Conservation (phyloP, 2,888 invertebrate species). For the Hypercompe scribonia region DNA sequence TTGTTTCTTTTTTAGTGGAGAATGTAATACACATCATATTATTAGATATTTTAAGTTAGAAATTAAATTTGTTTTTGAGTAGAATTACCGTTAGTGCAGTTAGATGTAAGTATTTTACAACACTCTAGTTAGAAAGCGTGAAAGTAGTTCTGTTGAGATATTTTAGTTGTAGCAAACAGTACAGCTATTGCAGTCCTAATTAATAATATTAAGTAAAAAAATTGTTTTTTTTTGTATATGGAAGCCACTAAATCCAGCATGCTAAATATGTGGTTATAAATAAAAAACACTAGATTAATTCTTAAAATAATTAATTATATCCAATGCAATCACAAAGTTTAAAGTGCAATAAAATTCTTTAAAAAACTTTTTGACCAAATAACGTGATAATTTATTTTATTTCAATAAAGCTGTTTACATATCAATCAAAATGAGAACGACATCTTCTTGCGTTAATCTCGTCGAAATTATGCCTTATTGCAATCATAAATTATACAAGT, state of each 20-base stretch:
- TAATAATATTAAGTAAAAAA: not conserved
- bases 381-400: constrained; percentile 15
- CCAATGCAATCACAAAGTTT: constrained; percentile 12
- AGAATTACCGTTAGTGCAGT: not conserved
- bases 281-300: not conserved
- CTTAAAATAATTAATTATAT: not conserved
- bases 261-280: not conserved
- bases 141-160: not conserved
- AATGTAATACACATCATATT: not conserved
- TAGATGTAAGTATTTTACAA: not conserved
- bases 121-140: constrained; percentile 1
- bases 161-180: not conserved
- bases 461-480: constrained; percentile 4
- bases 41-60: not conserved
- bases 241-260: not conserved
- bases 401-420: constrained; percentile 3
- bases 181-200: not conserved
- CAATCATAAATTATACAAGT: constrained; percentile 3
- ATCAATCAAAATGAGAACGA: constrained; percentile 17
- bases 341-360: constrained; percentile 11
- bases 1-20: not conserved
- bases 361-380: constrained; percentile 10
- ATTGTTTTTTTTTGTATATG: not conserved
- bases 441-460: constrained; percentile 9
- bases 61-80: not conserved